Percentiles rank a stretch among this genome's conserved stretches.
phyloP scores from a whole-genome alignment of 2,888 invertebrate species.

The Acrobasis suavella region DNA sequence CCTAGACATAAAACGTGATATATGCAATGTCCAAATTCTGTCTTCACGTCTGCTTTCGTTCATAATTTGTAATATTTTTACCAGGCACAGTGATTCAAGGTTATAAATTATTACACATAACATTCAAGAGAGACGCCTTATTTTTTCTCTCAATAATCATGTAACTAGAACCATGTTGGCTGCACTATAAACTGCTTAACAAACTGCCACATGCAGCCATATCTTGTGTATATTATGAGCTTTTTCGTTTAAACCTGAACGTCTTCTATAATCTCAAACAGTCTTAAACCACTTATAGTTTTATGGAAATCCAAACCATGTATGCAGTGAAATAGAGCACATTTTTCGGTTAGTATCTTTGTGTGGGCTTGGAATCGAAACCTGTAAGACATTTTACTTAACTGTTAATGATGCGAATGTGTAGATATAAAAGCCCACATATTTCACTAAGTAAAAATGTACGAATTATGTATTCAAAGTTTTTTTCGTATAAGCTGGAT shows the following conservation, averaged over 20 bases:
- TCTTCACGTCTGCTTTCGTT: conserved; percentile 52
- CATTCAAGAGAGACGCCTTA: conserved; percentile 50
- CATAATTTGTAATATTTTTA: conserved; percentile 48
- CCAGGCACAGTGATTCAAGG: conserved; percentile 52
- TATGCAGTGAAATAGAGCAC: conserved; percentile 36
- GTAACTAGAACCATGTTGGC: conserved; percentile 72
- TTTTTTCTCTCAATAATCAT: conserved; percentile 64
- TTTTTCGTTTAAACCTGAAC: conserved; percentile 73
- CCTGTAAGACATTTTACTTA: conserved; percentile 74
- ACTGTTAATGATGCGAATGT: conserved; percentile 66
- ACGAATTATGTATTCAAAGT: conserved; percentile 46
- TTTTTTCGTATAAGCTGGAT: conserved; percentile 23
- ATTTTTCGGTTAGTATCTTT: conserved; percentile 33
- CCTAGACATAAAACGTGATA: conserved; percentile 57
- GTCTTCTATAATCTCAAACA: conserved; percentile 37
- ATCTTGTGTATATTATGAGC: conserved; percentile 81
- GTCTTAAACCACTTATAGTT: conserved; percentile 35
- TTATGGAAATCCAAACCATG: conserved; percentile 36
- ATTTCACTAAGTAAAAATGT: conserved; percentile 56
- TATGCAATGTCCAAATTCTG: conserved; percentile 66
- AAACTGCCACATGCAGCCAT: conserved; percentile 77
- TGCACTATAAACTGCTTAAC: conserved; percentile 80
- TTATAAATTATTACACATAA: conserved; percentile 69
- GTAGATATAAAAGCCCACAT: conserved; percentile 65
- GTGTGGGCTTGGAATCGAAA: conserved; percentile 47